A percentile compares a stretch with the other conserved stretches of the same genome.
Conservation (phyloP, 2,113 vertebrate genomes). For the Galemys pyrenaicus region DNA sequence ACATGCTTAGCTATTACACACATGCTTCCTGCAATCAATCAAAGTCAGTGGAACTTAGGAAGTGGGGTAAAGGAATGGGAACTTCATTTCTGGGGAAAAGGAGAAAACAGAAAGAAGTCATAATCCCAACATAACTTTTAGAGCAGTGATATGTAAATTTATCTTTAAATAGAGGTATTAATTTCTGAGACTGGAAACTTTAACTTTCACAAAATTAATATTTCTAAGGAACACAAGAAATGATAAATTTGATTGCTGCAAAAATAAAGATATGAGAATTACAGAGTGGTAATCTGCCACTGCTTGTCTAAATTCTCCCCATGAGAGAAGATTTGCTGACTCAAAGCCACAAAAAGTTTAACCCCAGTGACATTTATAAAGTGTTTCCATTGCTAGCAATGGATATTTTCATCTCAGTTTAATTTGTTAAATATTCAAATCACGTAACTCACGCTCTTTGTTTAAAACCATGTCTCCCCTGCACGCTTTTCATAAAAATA, state of each 20-base stretch:
- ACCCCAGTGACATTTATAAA: neutral
- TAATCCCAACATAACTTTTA: neutral
- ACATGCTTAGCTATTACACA: neutral
- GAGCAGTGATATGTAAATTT: neutral
- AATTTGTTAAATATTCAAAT: neutral
- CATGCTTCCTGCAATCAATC: neutral
- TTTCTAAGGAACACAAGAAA: constrained; percentile 20
- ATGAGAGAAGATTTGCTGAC: neutral
- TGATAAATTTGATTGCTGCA: neutral
- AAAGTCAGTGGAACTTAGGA: neutral
- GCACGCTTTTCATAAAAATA: neutral
- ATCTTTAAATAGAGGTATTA: neutral
- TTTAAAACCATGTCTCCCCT: neutral
- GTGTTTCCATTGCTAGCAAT: neutral
- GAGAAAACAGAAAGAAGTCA: neutral
- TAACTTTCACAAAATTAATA: neutral
- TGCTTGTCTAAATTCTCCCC: neutral
- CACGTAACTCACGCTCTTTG: neutral
- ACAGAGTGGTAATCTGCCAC: neutral
- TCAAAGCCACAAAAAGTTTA: neutral
- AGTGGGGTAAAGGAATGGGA: too few relatives aligned
- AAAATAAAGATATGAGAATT: neutral
- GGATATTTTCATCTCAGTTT: neutral
- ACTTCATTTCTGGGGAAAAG: neutral
- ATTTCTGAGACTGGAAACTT: neutral